A percentile compares a stretch with the other conserved stretches of the same genome.
Evolutionary conservation across 2,113 vertebrate genomes (phyloP).

Genomic region (Hoplias malabaricus): DNA sequence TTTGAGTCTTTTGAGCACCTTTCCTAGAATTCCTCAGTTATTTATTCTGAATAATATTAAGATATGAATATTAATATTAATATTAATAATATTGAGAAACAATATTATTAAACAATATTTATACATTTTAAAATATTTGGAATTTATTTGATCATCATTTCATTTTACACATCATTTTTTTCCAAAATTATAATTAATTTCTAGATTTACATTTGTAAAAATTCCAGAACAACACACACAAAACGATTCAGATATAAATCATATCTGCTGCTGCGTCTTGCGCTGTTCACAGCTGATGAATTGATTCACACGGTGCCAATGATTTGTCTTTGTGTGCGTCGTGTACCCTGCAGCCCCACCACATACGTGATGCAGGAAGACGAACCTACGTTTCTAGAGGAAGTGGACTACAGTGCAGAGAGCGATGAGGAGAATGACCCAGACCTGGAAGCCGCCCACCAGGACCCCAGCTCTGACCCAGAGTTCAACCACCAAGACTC

Average conservation of each 20-base stretch:
- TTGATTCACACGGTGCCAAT: slow-evolving; percentile 10
- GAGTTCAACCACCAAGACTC: slow-evolving; percentile 75
- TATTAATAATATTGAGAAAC: too few relatives aligned
- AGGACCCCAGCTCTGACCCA: slow-evolving; percentile 82
- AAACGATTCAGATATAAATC: not conserved
- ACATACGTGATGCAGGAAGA: slow-evolving; percentile 95
- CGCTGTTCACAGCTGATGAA: not conserved
- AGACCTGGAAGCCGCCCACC: slow-evolving; percentile 71
- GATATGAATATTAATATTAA: too few relatives aligned
- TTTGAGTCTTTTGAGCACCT: too few relatives aligned
- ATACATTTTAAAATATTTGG: too few relatives aligned
- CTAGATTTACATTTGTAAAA: too few relatives aligned
- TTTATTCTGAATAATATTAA: too few relatives aligned
- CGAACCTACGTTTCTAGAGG: slow-evolving; percentile 93
- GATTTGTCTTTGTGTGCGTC: slow-evolving; percentile 27
- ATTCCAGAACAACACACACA: not conserved
- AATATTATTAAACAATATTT: too few relatives aligned
- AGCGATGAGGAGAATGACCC: slow-evolving; percentile 83
- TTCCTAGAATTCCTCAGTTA: too few relatives aligned
- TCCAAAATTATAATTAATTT: too few relatives aligned
- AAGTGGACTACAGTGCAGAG: slow-evolving; percentile 97
- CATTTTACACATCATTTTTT: too few relatives aligned
- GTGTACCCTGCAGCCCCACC: slow-evolving; percentile 74
- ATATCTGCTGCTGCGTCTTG: slow-evolving; percentile 32
- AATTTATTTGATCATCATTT: too few relatives aligned